phyloP scores from a whole-genome alignment of 2,888 invertebrate genomes.

The Priocnemis perturbator region DNA sequence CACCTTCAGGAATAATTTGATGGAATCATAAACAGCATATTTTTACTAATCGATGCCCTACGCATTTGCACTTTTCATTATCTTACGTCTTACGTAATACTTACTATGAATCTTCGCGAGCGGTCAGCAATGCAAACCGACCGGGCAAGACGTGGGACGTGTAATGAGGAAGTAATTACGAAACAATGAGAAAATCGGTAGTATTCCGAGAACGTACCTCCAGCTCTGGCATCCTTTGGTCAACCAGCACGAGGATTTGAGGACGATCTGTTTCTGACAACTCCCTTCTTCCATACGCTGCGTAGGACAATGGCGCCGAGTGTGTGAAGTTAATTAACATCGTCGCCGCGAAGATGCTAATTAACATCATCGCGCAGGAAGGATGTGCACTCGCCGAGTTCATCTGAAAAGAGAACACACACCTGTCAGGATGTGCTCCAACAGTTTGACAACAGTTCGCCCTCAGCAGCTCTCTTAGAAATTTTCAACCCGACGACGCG shows the following conservation, averaged over 20 bases:
- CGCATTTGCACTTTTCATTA: too few species aligned
- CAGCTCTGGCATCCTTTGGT: constrained; percentile 59
- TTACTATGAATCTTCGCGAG: too few species aligned
- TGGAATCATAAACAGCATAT: too few species aligned
- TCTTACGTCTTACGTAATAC: too few species aligned
- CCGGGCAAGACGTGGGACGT: too few species aligned
- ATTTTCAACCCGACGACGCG: too few species aligned
- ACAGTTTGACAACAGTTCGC: too few species aligned
- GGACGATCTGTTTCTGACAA: constrained; percentile 54
- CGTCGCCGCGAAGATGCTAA: constrained; percentile 59
- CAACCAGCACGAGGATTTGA: constrained; percentile 59
- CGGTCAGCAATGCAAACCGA: too few species aligned
- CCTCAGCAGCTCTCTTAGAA: too few species aligned
- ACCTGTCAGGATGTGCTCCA: background rate
- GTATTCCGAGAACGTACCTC: constrained; percentile 54
- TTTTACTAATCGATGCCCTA: too few species aligned
- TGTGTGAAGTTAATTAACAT: constrained; percentile 61
- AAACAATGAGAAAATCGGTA: background rate
- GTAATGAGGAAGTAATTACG: too few species aligned
- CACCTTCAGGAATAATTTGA: too few species aligned
- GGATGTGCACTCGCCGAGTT: constrained; percentile 5
- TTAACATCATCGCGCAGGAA: constrained; percentile 62
- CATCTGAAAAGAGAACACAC: constrained; percentile 43
- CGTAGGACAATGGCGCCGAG: constrained; percentile 59
- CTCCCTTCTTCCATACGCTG: constrained; percentile 60